Base-by-base conservation (phyloP, 2,888 invertebrate species). In the Coleophora deauratella region DNA sequence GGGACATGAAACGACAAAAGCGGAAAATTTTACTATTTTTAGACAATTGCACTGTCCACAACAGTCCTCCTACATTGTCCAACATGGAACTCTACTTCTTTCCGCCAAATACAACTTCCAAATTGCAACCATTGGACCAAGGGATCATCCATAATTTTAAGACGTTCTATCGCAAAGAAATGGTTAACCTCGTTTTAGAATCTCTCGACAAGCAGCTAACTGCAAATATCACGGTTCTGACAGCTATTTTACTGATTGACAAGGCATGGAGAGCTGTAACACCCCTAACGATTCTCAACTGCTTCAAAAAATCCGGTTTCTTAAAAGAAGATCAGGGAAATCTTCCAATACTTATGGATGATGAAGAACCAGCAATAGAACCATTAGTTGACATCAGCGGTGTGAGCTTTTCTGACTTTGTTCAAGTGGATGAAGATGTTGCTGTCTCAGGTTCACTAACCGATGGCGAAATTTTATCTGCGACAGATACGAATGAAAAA, bases 281-380 rank as follows among this genome's bases (percentile, higher is more conserved):
- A 37, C 40, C 48, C 33, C 34, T 38, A 37, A 51, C 51, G 40
- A 37, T 51, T 32, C 46, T 40, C 43, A 49, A 53, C 41, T 53
- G 45, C 44, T 54, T 52, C 47, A 50, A 51, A 37, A 51, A 51
- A 51, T 45, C 49, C 45, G 50, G 50, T 41, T 54, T 54, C n/a
- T n/a, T n/a, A n/a, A n/a, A n/a, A n/a, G n/a, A n/a, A n/a, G n/a
- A n/a, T n/a, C n/a, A n/a, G n/a, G n/a, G n/a, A n/a, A n/a, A n/a
- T n/a, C n/a, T n/a, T 48, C 35, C 41, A 11, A 42, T 40, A 42
- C 43, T 44, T 44, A 42, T 40, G 45, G 45, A 45, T 48, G 34
- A 45, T 9, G 36, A 48, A 45, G 43, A 33, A 40, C n/a, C 38
- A 43, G 43, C 38, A 39, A 46, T 41, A 49, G 38, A 41, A 45